phyloP scores from a whole-genome alignment of 2,797 vertebrate genomes.

The Ateles fusciceps region DNA sequence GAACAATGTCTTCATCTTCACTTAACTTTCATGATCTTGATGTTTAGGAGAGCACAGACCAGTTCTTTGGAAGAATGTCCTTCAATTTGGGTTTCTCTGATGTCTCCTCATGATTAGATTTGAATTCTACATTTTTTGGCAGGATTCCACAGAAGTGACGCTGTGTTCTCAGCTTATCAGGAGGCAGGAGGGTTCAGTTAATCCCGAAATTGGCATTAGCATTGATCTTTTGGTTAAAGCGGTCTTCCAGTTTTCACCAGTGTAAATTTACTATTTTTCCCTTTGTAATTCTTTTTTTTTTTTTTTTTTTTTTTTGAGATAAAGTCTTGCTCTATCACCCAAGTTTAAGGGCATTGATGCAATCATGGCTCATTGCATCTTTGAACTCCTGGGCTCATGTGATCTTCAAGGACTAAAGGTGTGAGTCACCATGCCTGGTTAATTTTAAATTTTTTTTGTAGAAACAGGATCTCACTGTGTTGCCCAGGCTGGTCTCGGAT shows the following conservation, averaged over 20 bases:
- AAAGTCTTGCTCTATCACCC: neutral
- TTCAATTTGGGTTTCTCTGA: slow-evolving; percentile 50
- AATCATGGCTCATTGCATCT: neutral
- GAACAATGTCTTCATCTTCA: neutral
- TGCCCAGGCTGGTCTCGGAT: neutral
- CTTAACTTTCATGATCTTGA: slow-evolving; percentile 48
- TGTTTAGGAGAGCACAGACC: neutral
- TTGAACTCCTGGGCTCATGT: neutral
- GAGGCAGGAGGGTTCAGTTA: slow-evolving; percentile 18
- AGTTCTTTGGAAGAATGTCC: slow-evolving; percentile 50
- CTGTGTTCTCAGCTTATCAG: neutral
- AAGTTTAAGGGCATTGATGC: neutral
- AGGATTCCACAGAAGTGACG: slow-evolving; percentile 42
- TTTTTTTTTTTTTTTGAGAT: neutral
- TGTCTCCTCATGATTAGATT: slow-evolving; percentile 50
- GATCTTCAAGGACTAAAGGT: neutral
- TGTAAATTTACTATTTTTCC: neutral
- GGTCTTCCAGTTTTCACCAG: neutral
- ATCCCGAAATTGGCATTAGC: neutral
- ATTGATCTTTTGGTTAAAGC: neutral
- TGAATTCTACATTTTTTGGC: slow-evolving; percentile 32
- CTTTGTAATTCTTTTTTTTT: neutral
- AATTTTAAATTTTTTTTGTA: neutral
- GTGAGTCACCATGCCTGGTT: neutral
- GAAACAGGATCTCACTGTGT: neutral